Base-by-base conservation (phyloP, 1,140 invertebrate genomes). In the Panonychus citri region DNA sequence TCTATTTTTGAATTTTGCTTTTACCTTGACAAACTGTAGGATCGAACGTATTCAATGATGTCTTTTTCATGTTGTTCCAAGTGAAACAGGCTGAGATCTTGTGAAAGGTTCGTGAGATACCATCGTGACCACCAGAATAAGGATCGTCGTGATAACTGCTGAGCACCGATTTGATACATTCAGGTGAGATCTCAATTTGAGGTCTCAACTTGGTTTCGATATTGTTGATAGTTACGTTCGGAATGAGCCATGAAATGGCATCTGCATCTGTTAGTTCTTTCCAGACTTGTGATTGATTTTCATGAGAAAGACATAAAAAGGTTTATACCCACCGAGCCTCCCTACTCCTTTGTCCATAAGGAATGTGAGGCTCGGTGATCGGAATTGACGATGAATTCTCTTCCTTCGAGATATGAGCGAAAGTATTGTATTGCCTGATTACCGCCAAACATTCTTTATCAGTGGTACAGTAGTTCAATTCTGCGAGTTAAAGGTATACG, bases 381-480 rank as follows among this genome's bases (percentile, higher is more conserved):
- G 4, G 50, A 25, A 15, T 28, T 12, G 26, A 52, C 50, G 10
- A 15, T 26, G 24, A 52, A 27, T 19, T 52, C 26, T 8, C 10
- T 24, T 13, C 50, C 50, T 8, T 28, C 21, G 4, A 52, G 13
- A 27, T 27, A 26, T 12, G 37, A 15, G 8, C 67, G 59, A 57
- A 72, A 73, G 51, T 70, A 68, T 55, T 69, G 61, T 28, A 70
- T 62, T 2, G 66, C 64, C 62, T 71, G 19, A 70, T 63, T 8
- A 71, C 59, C 8, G 66, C 70, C 28, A 70, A 53, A 25, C 60
- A 63, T 61, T 73, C 69, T 50, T 64, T 62, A 59, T 75, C 71
- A 26, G 65, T 69, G 13, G 68, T 69, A 2, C 63, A 64, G 55
- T 73, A 72, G 24, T 66, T 65, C 19, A 26, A 30, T 61, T 73